Percentiles rank a stretch among this genome's conserved stretches.
Conservation (phyloP, 2,888 invertebrate species). For the Sicus ferrugineus region DNA sequence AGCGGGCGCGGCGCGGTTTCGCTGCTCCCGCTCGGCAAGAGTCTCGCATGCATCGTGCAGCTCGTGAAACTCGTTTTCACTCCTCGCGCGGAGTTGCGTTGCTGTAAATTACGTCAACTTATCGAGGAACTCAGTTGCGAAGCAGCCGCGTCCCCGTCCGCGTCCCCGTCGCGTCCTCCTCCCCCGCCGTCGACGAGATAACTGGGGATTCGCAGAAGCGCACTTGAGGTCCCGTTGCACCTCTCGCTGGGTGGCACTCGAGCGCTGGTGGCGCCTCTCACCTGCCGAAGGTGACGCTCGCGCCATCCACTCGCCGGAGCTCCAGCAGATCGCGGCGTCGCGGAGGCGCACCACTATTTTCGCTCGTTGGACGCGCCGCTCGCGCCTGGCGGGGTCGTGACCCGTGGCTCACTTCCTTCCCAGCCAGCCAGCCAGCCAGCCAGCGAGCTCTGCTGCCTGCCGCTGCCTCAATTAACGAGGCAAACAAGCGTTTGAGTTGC, state of each 20-base stretch:
- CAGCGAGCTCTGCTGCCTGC: too few relatives aligned
- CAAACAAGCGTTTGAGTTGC: conserved; percentile 10
- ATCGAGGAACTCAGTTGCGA: not conserved
- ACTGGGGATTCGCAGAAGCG: not conserved
- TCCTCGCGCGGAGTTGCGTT: not conserved
- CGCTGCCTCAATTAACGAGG: conserved; percentile 14
- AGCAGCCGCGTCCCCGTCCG: not conserved
- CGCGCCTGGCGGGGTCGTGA: not conserved
- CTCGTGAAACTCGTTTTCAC: not conserved
- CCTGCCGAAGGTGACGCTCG: not conserved
- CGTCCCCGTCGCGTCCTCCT: not conserved
- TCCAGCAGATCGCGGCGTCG: not conserved
- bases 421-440: too few relatives aligned
- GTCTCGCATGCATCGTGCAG: not conserved
- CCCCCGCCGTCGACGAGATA: not conserved
- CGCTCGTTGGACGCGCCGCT: too few relatives aligned
- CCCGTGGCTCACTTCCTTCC: not conserved
- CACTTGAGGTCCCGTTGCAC: conserved; percentile 7
- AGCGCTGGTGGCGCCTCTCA: conserved; percentile 13
- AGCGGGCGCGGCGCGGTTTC: conserved; percentile 26
- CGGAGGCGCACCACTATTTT: not conserved
- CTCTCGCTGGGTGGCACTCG: conserved; percentile 8
- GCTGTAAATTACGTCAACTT: not conserved
- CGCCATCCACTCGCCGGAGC: not conserved
- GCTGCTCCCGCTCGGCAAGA: conserved; percentile 12